phyloP scores from a whole-genome alignment of 1,140 invertebrate species.

The Epicauta chinensis region DNA sequence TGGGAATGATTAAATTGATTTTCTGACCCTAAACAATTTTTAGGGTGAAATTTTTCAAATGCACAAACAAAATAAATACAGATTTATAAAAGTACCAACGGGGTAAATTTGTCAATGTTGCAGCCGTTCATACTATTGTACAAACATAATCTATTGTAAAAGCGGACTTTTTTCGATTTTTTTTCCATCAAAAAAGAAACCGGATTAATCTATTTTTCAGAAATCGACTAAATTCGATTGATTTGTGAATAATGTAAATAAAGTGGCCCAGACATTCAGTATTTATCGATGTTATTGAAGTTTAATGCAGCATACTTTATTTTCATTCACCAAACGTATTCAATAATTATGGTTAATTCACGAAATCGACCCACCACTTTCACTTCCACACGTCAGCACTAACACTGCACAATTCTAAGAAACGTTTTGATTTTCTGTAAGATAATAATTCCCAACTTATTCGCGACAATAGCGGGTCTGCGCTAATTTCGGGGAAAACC shows the following conservation, averaged over 20 bases:
- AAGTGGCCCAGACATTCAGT: conserved; percentile 4
- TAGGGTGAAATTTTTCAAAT: conserved; percentile 30
- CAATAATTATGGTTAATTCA: too few species aligned
- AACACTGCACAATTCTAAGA: too few species aligned
- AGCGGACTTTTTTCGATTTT: too few species aligned
- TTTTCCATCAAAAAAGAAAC: conserved; percentile 3
- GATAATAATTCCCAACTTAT: too few species aligned
- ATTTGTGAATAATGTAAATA: not conserved
- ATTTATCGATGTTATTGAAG: not conserved
- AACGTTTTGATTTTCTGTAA: too few species aligned
- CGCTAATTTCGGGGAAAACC: too few species aligned
- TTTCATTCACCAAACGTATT: too few species aligned
- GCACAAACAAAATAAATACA: conserved; percentile 29
- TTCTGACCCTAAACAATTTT: conserved; percentile 16
- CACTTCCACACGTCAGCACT: too few species aligned
- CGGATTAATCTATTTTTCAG: conserved; percentile 8
- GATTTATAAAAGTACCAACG: conserved; percentile 15
- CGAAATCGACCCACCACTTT: too few species aligned
- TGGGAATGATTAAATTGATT: conserved; percentile 32
- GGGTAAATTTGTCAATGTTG: conserved; percentile 22
- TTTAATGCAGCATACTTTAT: not conserved
- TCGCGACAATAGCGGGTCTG: too few species aligned
- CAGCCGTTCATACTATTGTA: conserved; percentile 6
- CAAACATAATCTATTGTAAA: too few species aligned
- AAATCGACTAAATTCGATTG: not conserved